Evolutionary conservation across 2,888 invertebrate species (phyloP).

Genomic region (Stenotaenia linearis): DNA sequence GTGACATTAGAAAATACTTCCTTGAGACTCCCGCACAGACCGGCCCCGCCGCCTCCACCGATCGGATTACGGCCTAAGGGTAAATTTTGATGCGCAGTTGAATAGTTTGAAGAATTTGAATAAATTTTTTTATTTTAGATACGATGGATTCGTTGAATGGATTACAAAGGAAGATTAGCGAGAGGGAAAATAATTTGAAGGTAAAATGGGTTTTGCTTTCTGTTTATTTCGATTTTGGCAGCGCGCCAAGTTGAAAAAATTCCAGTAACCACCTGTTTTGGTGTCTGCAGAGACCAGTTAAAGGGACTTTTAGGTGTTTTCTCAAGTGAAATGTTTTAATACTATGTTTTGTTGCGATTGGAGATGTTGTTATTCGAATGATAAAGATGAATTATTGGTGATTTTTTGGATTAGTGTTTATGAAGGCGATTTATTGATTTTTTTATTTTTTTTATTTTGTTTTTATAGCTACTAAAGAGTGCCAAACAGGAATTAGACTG

Average conservation of each 20-base stretch:
- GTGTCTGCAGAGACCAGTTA: neutral
- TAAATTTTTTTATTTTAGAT: neutral
- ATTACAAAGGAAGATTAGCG: constrained; percentile 34
- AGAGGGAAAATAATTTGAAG: constrained; percentile 30
- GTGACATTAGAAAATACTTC: constrained; percentile 2
- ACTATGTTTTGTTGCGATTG: neutral
- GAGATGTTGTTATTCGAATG: neutral
- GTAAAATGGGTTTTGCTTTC: neutral
- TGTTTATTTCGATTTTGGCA: neutral
- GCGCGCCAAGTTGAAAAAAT: neutral
- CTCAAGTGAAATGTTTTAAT: neutral
- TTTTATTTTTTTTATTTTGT: neutral
- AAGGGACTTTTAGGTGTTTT: neutral
- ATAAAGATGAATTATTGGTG: neutral
- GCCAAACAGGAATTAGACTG: constrained; percentile 24
- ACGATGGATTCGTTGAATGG: constrained; percentile 31
- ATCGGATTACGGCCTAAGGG: neutral
- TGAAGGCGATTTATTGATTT: neutral
- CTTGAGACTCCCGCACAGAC: constrained; percentile 39
- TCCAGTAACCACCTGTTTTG: neutral
- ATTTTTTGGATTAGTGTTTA: neutral
- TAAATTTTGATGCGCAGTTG: too few relatives aligned
- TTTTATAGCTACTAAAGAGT: constrained; percentile 21
- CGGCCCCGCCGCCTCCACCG: constrained; percentile 40
- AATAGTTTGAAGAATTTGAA: neutral